phyloP scores from a whole-genome alignment of 2,113 vertebrate genomes.

The Rallus limicola region DNA sequence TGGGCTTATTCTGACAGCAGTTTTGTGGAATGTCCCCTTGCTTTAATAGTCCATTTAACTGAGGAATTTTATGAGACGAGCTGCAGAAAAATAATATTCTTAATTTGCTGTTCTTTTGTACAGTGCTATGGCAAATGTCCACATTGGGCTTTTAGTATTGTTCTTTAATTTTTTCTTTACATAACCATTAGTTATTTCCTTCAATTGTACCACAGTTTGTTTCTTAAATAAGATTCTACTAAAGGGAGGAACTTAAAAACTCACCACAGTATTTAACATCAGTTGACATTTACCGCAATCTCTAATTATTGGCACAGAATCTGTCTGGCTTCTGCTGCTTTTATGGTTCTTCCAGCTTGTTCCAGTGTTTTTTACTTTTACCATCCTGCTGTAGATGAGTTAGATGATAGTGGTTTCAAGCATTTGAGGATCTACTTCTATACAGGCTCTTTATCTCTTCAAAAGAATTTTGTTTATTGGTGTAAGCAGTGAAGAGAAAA shows the following conservation, averaged over 20 bases:
- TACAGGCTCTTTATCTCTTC: neutral
- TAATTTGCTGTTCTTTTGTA: conserved; percentile 11
- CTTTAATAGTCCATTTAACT: conserved; percentile 1
- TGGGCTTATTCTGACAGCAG: neutral
- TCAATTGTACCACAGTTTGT: conserved; percentile 63
- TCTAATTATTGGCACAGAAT: conserved; percentile 67
- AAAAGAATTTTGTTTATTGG: conserved; percentile 23
- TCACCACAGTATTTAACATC: conserved; percentile 67
- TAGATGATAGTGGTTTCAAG: conserved; percentile 24
- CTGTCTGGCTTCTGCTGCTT: conserved; percentile 67
- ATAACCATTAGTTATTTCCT: conserved; percentile 72
- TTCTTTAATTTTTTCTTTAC: conserved; percentile 64
- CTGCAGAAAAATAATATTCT: conserved; percentile 5
- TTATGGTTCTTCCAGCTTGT: conserved; percentile 61
- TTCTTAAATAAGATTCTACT: conserved; percentile 63
- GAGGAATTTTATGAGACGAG: neutral
- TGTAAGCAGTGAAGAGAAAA: neutral
- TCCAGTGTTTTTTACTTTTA: conserved; percentile 49
- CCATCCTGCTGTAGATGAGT: conserved; percentile 51
- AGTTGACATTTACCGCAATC: conserved; percentile 71
- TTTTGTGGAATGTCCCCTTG: neutral
- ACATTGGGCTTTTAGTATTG: conserved; percentile 36
- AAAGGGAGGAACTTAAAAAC: conserved; percentile 62
- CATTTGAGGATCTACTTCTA: neutral
- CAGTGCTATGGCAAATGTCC: conserved; percentile 35